Percentiles rank a stretch among this genome's conserved stretches.
These are phyloP conservation scores for Hybos culiciformis DNA, from an alignment of 2,888 invertebrate species.

Conservation along the genomic window DNA sequence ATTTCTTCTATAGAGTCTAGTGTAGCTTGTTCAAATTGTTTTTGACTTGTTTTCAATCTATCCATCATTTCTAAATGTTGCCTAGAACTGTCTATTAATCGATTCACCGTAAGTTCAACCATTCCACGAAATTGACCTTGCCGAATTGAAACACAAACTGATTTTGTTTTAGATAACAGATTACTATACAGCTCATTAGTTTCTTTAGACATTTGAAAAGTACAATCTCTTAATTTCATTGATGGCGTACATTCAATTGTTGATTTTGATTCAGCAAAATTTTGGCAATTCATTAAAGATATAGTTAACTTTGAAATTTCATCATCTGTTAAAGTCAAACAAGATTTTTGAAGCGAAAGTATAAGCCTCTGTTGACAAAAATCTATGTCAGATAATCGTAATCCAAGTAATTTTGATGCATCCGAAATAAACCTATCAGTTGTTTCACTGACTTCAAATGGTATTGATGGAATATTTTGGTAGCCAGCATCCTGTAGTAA, in stretches of 20 bases:
- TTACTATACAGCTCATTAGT: constrained; percentile 58
- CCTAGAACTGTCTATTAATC: constrained; percentile 42
- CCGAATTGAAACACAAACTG: constrained; percentile 50
- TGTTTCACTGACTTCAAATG: constrained; percentile 40
- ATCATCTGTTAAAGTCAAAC: constrained; percentile 45
- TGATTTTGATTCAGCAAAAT: constrained; percentile 44
- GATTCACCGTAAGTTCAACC: constrained; percentile 50
- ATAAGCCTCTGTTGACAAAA: constrained; percentile 51
- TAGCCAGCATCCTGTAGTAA: too few species aligned
- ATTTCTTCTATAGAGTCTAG: constrained; percentile 34
- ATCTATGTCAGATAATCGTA: constrained; percentile 43
- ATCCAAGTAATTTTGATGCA: constrained; percentile 43
- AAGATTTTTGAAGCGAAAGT: constrained; percentile 44
- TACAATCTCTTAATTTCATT: constrained; percentile 42
- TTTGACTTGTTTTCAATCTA: constrained; percentile 34
- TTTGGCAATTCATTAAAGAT: constrained; percentile 53
- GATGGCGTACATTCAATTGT: constrained; percentile 45
- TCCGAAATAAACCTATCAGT: constrained; percentile 51
- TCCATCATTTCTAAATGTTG: constrained; percentile 37
- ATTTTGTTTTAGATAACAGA: constrained; percentile 49
- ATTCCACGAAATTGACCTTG: constrained; percentile 50
- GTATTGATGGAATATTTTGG: constrained; percentile 21
- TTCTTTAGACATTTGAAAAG: constrained; percentile 47
- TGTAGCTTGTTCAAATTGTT: constrained; percentile 35
- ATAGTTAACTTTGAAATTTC: constrained; percentile 52